Evolutionary conservation across 2,113 vertebrate species (phyloP).

Genomic region (Irena cyanogastra): DNA sequence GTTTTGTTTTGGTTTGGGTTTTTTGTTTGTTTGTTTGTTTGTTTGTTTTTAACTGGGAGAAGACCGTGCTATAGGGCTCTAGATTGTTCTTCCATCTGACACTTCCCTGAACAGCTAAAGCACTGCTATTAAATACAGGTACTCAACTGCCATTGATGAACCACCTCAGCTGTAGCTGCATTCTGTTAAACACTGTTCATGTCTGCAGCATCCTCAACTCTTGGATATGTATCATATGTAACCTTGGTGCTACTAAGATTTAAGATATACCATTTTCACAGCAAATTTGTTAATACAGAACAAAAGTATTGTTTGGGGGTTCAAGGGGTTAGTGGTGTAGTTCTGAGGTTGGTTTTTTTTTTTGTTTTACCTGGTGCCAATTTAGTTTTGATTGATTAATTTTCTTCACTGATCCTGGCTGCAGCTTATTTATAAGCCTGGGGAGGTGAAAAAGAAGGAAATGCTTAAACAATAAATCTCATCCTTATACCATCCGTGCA

Average conservation of each 20-base stretch:
- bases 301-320: neutral
- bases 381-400: constrained; percentile 93
- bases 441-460: constrained; percentile 46
- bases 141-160: neutral
- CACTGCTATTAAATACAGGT: neutral
- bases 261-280: neutral
- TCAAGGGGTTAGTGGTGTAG: constrained; percentile 3
- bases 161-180: neutral
- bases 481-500: constrained; percentile 13
- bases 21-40: neutral
- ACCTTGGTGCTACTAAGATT: neutral
- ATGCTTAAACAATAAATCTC: constrained; percentile 48
- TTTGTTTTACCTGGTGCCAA: constrained; percentile 91
- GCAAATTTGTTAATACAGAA: constrained; percentile 32
- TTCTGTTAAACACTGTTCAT: neutral
- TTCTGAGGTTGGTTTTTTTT: neutral
- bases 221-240: neutral
- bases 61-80: neutral
- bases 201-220: neutral
- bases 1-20: no score
- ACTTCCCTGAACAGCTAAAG: neutral
- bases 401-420: constrained; percentile 90
- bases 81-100: neutral
- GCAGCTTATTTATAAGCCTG: constrained; percentile 93
- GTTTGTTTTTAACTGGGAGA: neutral